phyloP scores from a whole-genome alignment of 2,797 vertebrate species.

The Enoplosus armatus region DNA sequence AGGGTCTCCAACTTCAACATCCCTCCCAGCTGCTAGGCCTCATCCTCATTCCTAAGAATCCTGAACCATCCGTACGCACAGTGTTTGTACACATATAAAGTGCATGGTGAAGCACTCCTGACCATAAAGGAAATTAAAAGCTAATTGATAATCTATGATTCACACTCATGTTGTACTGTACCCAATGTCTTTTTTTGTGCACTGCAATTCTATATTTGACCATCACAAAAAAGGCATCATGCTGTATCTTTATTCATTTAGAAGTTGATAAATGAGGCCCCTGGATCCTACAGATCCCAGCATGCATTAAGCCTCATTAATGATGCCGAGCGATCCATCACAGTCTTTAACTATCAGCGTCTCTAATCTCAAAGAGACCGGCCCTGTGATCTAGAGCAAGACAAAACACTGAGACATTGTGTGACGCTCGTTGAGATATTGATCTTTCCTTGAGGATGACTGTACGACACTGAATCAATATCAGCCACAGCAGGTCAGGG shows the following conservation, averaged over 20 bases:
- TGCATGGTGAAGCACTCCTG: too few species aligned
- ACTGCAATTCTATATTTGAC: background rate
- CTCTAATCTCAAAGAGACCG: conserved; percentile 42
- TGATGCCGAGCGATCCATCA: conserved; percentile 22
- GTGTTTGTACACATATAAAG: background rate
- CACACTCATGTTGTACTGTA: background rate
- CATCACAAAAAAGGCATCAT: background rate
- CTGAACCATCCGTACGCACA: background rate
- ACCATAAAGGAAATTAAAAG: background rate
- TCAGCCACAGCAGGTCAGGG: conserved; percentile 51
- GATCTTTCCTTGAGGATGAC: conserved; percentile 64
- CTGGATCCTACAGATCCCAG: conserved; percentile 60
- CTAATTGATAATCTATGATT: background rate
- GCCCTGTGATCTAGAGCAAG: conserved; percentile 36
- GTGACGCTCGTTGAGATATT: conserved; percentile 66
- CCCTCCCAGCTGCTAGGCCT: too few species aligned
- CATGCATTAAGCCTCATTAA: conserved; percentile 59
- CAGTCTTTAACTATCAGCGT: conserved; percentile 27
- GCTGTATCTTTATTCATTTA: conserved; percentile 8
- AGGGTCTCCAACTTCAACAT: too few species aligned
- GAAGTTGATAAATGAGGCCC: conserved; percentile 19
- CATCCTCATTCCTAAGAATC: conserved; percentile 2
- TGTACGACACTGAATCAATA: conserved; percentile 58
- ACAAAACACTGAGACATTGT: conserved; percentile 39
- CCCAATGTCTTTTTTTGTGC: background rate